Evolutionary conservation across 2,888 invertebrate genomes (phyloP), one percentile per base, ranked within the genome.

Genomic region (Caenorhabditis sulstoni): DNA sequence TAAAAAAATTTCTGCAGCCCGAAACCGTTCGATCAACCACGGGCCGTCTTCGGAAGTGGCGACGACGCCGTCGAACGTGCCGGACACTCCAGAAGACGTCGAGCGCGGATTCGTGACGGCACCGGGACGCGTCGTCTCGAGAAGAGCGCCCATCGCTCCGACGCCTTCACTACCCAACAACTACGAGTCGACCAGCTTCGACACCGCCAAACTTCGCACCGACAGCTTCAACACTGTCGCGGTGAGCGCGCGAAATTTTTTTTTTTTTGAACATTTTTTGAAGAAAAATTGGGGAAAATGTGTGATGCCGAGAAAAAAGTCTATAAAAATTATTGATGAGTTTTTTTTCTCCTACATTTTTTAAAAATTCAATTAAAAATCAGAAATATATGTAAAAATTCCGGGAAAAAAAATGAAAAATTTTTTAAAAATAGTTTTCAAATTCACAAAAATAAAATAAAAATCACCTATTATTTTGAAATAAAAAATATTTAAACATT

Each of bases 141-240:
- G 61, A 12, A 41, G 61, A 44, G 20, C 22, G 1, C 52, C 68
- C 0, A 37, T 64, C 14, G 71, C 47, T 39, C 57, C 62, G 11
- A 71, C 64, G 29, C 71, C 71, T 7, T 71, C 71, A 11, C 57
- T 64, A 22, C 64, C 71, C 0, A 64, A n/a, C n/a, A n/a, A 62
- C 18, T 68, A 68, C 47, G 62, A 70, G 50, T 68, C 59, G 11
- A 58, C 68, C 12, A 70, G 70, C 47, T 70, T 70, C n/a, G 70
- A 70, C 20, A 53, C 45, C 1, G 67, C 35, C 12, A 66, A 29
- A 29, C 29, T 29, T 22, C 35, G 29, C 3, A 29, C 29, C 29
- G 29, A 29, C 29, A 29, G 29, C 29, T 29, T 29, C 7, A 3
- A 29, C 29, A 29, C 29, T 29, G 29, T 29, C 4, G 29, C 29